Conservation (phyloP, 2,113 vertebrate genomes). For the Sapajus apella region DNA sequence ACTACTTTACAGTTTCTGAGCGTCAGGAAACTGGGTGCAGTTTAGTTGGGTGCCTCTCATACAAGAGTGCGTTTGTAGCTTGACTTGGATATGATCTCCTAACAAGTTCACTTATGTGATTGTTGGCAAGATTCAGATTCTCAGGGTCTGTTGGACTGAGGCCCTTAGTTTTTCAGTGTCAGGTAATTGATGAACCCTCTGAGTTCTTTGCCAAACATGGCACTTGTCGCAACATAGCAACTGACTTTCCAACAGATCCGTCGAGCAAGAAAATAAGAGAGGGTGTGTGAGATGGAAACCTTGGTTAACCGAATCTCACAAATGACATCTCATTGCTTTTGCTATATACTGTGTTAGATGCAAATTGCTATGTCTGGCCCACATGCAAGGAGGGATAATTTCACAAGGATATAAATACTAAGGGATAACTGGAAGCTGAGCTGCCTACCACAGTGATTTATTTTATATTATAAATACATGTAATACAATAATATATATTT, state of each 20-base stretch:
- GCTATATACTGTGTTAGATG: background rate
- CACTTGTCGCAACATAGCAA: background rate
- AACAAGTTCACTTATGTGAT: background rate
- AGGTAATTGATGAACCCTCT: background rate
- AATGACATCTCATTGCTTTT: background rate
- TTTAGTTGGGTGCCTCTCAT: background rate
- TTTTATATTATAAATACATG: background rate
- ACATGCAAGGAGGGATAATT: background rate
- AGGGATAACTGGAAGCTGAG: background rate
- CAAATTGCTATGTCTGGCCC: background rate
- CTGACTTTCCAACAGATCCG: background rate
- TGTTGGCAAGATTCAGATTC: background rate
- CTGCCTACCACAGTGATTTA: background rate
- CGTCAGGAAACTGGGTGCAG: background rate
- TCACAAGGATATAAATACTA: too few species aligned
- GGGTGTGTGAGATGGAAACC: too few species aligned
- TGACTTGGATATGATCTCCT: background rate
- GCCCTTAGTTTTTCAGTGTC: background rate
- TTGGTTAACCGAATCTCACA: background rate
- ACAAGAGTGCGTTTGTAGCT: background rate
- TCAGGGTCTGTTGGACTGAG: background rate
- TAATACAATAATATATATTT: background rate
- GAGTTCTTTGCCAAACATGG: background rate
- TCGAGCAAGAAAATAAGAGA: background rate
- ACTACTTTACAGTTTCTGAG: background rate